Percentiles rank a stretch among this genome's conserved stretches.
Conservation (phyloP, 2,888 invertebrate genomes). For the Anagyrus pseudococci region DNA sequence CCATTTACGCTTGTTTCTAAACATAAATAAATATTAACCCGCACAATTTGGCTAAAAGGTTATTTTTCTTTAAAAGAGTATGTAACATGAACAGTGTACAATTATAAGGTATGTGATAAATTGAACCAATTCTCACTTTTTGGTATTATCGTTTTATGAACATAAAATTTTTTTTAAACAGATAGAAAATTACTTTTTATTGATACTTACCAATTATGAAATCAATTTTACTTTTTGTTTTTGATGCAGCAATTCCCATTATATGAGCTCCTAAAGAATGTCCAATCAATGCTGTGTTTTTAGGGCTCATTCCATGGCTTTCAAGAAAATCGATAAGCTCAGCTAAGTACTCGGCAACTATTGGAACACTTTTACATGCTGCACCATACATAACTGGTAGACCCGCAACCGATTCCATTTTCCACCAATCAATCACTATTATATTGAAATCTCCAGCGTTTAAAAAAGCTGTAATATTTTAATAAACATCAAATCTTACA, state of each 20-base stretch:
- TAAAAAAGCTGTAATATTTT: conserved; percentile 44
- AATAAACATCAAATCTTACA: background rate
- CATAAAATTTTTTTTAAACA: too few species aligned
- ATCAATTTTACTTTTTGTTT: conserved; percentile 37
- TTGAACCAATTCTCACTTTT: too few species aligned
- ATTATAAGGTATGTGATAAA: too few species aligned
- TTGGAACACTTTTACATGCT: conserved; percentile 39
- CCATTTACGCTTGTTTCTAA: too few species aligned
- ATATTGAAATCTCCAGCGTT: conserved; percentile 47
- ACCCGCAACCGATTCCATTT: conserved; percentile 38
- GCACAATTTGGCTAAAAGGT: too few species aligned
- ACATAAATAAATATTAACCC: too few species aligned
- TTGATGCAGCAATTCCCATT: conserved; percentile 46
- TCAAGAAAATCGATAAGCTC: conserved; percentile 49
- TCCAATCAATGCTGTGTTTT: conserved; percentile 44
- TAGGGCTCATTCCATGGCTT: conserved; percentile 41
- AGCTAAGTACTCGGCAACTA: conserved; percentile 42
- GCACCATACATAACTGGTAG: conserved; percentile 36
- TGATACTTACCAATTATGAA: conserved; percentile 47
- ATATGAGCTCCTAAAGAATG: conserved; percentile 55
- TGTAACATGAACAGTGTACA: too few species aligned
- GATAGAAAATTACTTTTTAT: too few species aligned
- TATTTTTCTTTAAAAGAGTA: too few species aligned
- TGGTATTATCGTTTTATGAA: too few species aligned
- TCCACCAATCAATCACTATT: conserved; percentile 51